phyloP scores from a whole-genome alignment of 2,888 invertebrate genomes.

The Drosophila melanocephala region DNA sequence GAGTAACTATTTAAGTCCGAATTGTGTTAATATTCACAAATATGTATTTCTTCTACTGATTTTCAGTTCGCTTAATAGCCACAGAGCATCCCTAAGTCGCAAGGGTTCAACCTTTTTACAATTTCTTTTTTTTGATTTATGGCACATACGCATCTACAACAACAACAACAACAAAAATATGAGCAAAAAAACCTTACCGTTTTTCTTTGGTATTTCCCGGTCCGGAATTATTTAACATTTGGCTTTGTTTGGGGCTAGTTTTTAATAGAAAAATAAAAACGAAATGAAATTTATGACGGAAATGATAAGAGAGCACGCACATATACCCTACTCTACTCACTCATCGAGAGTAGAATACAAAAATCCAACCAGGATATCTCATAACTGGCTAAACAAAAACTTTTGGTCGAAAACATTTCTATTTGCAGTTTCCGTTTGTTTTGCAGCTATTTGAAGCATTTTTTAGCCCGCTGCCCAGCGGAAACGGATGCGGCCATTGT shows the following conservation, averaged over 20 bases:
- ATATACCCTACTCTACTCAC: slow-evolving; percentile 11
- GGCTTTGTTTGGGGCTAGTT: slow-evolving; percentile 59
- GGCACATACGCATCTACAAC: slow-evolving; percentile 44
- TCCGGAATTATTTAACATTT: slow-evolving; percentile 31
- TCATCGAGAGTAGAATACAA: slow-evolving; percentile 6
- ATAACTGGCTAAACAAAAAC: slow-evolving; percentile 54
- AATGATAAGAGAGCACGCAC: slow-evolving; percentile 81
- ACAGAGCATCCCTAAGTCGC: slow-evolving; percentile 30
- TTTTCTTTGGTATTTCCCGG: slow-evolving; percentile 37
- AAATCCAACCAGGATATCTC: slow-evolving; percentile 61
- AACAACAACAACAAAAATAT: slow-evolving; percentile 24
- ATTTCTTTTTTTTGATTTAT: slow-evolving; percentile 73
- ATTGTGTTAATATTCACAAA: neutral
- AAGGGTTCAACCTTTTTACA: neutral
- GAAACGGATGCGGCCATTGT: slow-evolving; percentile 80
- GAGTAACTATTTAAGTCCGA: neutral
- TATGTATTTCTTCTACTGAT: neutral
- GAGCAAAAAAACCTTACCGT: slow-evolving; percentile 11
- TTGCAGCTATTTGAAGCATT: slow-evolving; percentile 70
- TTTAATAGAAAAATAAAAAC: slow-evolving; percentile 84
- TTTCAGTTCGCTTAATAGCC: neutral
- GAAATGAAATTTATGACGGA: slow-evolving; percentile 85
- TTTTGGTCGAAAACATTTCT: slow-evolving; percentile 61
- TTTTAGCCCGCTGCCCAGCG: slow-evolving; percentile 53
- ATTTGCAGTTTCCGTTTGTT: slow-evolving; percentile 76